These are phyloP conservation scores for Ophiodon elongatus DNA, from an alignment of 2,113 vertebrate genomes.

Conservation along the genomic window DNA sequence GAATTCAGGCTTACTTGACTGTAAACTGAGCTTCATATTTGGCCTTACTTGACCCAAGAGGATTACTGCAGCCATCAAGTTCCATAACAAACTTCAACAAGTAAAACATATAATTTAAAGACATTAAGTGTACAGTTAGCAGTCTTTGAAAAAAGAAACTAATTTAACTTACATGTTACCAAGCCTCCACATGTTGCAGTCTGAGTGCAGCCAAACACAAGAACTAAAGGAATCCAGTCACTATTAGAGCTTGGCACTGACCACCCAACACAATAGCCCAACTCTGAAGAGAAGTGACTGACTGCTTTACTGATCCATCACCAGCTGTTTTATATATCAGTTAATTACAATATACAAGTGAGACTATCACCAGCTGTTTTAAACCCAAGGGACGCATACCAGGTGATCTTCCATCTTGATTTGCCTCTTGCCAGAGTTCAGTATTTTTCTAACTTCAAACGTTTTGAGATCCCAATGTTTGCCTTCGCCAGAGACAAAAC, in stretches of 20 bases:
- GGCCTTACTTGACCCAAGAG: constrained; percentile 62
- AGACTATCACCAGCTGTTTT: no score
- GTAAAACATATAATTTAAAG: background rate
- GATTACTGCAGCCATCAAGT: constrained; percentile 60
- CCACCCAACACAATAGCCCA: constrained; percentile 18
- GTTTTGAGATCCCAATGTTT: constrained; percentile 82
- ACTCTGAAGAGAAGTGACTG: constrained; percentile 20
- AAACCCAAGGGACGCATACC: constrained; percentile 63
- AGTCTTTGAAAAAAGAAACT: accelerated
- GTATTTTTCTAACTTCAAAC: constrained; percentile 75
- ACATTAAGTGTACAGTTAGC: accelerated
- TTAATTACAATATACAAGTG: no score
- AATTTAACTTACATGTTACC: constrained; percentile 59
- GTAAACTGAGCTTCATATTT: constrained; percentile 40
- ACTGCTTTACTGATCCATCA: background rate
- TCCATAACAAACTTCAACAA: constrained; percentile 68
- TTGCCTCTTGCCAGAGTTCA: constrained; percentile 61
- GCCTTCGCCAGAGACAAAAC: constrained; percentile 68
- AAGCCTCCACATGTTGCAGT: constrained; percentile 52
- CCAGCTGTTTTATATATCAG: constrained; percentile 39
- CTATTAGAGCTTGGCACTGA: constrained; percentile 23
- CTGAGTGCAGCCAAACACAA: constrained; percentile 1
- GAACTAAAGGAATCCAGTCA: constrained; percentile 2
- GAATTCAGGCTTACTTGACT: constrained; percentile 72
- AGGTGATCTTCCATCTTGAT: constrained; percentile 74